These are phyloP conservation scores for Sebastes glaucus DNA, from an alignment of 2,797 vertebrate species.

Conservation along the genomic window DNA sequence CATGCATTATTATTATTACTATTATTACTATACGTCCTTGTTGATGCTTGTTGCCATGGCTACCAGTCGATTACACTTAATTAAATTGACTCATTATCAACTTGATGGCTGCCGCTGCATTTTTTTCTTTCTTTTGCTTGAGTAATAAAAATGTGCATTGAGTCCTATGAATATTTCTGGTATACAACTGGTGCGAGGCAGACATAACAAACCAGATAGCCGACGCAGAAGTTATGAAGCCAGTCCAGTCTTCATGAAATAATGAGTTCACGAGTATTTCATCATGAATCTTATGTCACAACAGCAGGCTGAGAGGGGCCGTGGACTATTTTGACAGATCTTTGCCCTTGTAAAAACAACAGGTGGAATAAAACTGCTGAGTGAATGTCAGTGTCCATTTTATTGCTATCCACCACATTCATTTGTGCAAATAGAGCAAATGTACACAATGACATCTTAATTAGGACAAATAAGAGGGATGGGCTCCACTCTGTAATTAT, in stretches of 20 bases:
- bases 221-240: not conserved
- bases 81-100: not conserved
- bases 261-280: not conserved
- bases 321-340: not conserved
- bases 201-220: not conserved
- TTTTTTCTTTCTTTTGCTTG: not conserved
- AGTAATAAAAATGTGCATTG: not conserved
- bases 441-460: not conserved
- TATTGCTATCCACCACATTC: not conserved
- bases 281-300: not conserved
- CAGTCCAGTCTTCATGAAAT: not conserved
- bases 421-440: constrained; percentile 38
- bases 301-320: not conserved
- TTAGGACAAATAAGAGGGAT: not conserved
- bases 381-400: not conserved
- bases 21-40: not conserved
- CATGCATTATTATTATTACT: too few relatives aligned
- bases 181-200: not conserved
- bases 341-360: not conserved
- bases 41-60: not conserved
- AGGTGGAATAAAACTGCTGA: not conserved
- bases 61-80: not conserved
- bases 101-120: too few relatives aligned
- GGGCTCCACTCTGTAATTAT: not conserved
- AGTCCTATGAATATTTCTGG: not conserved